phyloP scores from a whole-genome alignment of 2,888 invertebrate species.

The Rhagophthalmus giganteus region DNA sequence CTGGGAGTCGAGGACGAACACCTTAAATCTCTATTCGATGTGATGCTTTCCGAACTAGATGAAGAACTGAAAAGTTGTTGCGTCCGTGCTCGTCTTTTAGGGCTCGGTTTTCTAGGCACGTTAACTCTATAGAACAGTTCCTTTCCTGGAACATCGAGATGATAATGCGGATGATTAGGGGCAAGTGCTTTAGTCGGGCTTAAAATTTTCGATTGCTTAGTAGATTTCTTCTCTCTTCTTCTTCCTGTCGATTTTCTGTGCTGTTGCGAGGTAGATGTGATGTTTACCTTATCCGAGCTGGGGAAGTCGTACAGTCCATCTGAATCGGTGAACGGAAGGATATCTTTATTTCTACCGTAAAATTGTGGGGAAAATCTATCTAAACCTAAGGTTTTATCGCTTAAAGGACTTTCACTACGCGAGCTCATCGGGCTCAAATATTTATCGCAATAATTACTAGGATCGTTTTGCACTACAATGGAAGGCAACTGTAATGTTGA shows the following conservation, averaged over 20 bases:
- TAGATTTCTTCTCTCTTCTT: slow-evolving; percentile 64
- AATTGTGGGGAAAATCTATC: slow-evolving; percentile 73
- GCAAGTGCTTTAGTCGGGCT: slow-evolving; percentile 62
- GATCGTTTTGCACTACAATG: slow-evolving; percentile 61
- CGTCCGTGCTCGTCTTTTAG: slow-evolving; percentile 61
- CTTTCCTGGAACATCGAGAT: slow-evolving; percentile 65
- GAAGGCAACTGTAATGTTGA: slow-evolving; percentile 64
- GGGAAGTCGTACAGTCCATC: slow-evolving; percentile 81
- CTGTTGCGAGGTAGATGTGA: slow-evolving; percentile 53
- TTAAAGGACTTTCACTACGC: slow-evolving; percentile 76
- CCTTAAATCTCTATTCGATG: slow-evolving; percentile 56
- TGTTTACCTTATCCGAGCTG: slow-evolving; percentile 67
- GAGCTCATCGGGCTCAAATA: slow-evolving; percentile 74
- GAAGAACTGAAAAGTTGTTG: slow-evolving; percentile 62
- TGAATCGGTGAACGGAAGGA: slow-evolving; percentile 74
- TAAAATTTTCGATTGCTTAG: slow-evolving; percentile 57
- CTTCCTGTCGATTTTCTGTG: slow-evolving; percentile 66
- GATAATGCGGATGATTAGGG: slow-evolving; percentile 59
- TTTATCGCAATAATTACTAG: slow-evolving; percentile 59
- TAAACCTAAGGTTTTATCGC: slow-evolving; percentile 67
- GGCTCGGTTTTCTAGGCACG: slow-evolving; percentile 60
- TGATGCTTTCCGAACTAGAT: slow-evolving; percentile 64
- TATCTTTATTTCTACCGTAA: slow-evolving; percentile 66
- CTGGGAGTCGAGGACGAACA: slow-evolving; percentile 55
- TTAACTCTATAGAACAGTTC: slow-evolving; percentile 49